Evolutionary conservation across 2,888 invertebrate genomes (phyloP).

Genomic region (Euspilapteryx auroguttella): DNA sequence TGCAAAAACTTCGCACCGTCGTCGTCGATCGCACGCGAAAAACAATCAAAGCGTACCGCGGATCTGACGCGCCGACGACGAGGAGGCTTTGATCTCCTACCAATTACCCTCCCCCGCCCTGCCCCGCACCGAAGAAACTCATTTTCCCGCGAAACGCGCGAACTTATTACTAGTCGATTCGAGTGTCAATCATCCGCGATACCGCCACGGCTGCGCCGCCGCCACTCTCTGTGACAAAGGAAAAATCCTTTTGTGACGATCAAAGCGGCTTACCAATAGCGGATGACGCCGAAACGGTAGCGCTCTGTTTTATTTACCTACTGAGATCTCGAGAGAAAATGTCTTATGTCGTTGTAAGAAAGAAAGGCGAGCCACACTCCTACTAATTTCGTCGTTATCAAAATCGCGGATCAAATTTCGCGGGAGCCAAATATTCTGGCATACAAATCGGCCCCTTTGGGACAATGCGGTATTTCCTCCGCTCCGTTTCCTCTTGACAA

Average conservation of each 20-base stretch:
- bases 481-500: constrained; percentile 21
- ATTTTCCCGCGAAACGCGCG: constrained; percentile 42
- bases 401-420: constrained; percentile 26
- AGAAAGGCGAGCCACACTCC: constrained; percentile 19
- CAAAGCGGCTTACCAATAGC: too few relatives aligned
- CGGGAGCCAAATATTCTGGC: constrained; percentile 7
- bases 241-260: constrained; percentile 53
- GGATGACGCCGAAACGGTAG: too few relatives aligned
- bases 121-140: constrained; percentile 38
- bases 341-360: too few relatives aligned
- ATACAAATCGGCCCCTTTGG: constrained; percentile 38
- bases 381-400: constrained; percentile 38
- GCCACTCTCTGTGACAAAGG: constrained; percentile 47
- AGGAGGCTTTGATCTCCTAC: constrained; percentile 33
- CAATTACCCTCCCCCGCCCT: constrained; percentile 28
- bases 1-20: constrained; percentile 12
- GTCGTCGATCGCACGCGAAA: constrained; percentile 26
- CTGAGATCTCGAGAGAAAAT: too few relatives aligned
- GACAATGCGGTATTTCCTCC: constrained; percentile 20
- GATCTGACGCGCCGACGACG: constrained; percentile 29
- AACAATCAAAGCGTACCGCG: constrained; percentile 55
- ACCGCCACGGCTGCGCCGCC: constrained; percentile 15
- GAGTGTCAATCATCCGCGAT: constrained; percentile 52
- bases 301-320: too few relatives aligned
- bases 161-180: constrained; percentile 50